Percentiles rank a stretch among this genome's conserved stretches.
These are phyloP conservation scores for Hermetia illucens DNA, from an alignment of 1,140 invertebrate species.

Conservation along the genomic window DNA sequence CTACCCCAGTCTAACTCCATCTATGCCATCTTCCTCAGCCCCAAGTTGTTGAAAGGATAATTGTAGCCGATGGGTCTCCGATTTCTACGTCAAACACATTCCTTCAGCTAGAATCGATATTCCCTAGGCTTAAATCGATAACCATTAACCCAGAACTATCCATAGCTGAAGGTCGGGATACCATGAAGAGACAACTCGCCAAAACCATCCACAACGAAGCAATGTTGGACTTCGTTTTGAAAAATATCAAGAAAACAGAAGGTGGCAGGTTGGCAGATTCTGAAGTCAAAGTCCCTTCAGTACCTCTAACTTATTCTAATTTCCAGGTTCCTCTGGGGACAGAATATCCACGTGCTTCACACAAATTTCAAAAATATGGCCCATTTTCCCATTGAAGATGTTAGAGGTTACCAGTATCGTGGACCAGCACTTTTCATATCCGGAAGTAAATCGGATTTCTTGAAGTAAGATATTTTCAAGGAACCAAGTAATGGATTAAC, in stretches of 20 bases:
- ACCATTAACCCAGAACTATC: constrained; percentile 39
- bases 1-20: neutral
- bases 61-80: constrained; percentile 77
- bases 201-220: constrained; percentile 29
- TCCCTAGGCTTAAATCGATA: constrained; percentile 48
- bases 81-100: constrained; percentile 46
- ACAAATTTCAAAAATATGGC: constrained; percentile 52
- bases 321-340: constrained; percentile 27
- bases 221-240: constrained; percentile 37
- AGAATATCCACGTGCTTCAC: constrained; percentile 45
- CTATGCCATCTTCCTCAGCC: constrained; percentile 41
- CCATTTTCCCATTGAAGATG: constrained; percentile 38
- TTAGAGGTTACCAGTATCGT: constrained; percentile 35
- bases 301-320: too few species aligned
- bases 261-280: constrained; percentile 13
- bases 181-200: constrained; percentile 38
- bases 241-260: constrained; percentile 26
- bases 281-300: too few species aligned
- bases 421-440: constrained; percentile 70
- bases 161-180: constrained; percentile 48
- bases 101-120: constrained; percentile 43
- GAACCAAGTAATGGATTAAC: constrained; percentile 6
- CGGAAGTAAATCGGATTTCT: constrained; percentile 62
- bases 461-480: constrained; percentile 41
- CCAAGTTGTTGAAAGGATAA: constrained; percentile 56